These are phyloP conservation scores for Mesochorus sp. DNA, from an alignment of 2,888 invertebrate species.

Conservation along the genomic window DNA sequence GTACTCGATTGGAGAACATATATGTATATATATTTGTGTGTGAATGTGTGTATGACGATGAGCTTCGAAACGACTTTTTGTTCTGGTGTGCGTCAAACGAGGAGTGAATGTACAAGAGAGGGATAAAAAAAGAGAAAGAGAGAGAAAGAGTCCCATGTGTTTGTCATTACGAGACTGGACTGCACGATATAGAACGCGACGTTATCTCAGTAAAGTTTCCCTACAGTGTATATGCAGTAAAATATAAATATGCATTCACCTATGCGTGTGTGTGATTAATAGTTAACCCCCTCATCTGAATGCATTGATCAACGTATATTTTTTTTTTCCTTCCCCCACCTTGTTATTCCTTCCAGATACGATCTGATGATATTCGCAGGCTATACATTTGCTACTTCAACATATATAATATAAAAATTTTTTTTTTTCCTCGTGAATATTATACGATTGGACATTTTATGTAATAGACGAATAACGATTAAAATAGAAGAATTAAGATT, in stretches of 20 bases:
- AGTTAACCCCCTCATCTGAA: not conserved
- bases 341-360: not conserved
- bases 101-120: conserved; percentile 39
- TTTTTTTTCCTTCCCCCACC: not conserved
- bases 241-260: conserved; percentile 15
- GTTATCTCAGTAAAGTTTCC: conserved; percentile 50
- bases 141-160: conserved; percentile 73
- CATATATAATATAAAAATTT: no score
- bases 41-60: conserved; percentile 37
- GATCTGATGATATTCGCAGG: not conserved
- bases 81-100: conserved; percentile 65
- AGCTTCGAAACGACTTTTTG: conserved; percentile 48
- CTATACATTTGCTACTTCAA: no score
- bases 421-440: no score
- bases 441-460: no score
- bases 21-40: no score
- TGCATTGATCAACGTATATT: not conserved
- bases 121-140: not conserved
- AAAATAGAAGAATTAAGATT: no score
- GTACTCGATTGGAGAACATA: conserved; percentile 43
- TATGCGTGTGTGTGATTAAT: conserved; percentile 1
- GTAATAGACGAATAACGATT: no score
- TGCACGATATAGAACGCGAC: not conserved
- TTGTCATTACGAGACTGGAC: conserved; percentile 77
- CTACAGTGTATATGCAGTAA: conserved; percentile 13